phyloP scores from a whole-genome alignment of 2,888 invertebrate genomes.

The Calliopum simillimum region DNA sequence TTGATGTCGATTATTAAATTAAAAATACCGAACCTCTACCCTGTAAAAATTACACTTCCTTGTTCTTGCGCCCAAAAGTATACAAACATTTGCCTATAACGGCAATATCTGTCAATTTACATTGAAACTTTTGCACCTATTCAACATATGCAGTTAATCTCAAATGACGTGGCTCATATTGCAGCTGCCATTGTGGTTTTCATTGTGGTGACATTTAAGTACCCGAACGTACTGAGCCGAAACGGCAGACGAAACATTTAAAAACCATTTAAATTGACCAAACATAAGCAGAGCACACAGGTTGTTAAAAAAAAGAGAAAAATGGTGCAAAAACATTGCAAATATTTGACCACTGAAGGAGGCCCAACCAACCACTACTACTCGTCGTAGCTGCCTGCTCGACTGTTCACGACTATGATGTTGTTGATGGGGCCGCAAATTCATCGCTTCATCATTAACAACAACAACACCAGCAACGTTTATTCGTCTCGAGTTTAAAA shows the following conservation, averaged over 20 bases:
- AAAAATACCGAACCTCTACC: no score
- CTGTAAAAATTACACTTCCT: no score
- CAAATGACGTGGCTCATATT: slow-evolving; percentile 15
- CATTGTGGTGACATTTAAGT: slow-evolving; percentile 46
- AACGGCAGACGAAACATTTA: slow-evolving; percentile 36
- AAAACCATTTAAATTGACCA: slow-evolving; percentile 39
- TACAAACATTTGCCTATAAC: background rate
- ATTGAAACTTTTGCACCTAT: background rate
- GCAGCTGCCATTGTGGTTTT: slow-evolving; percentile 35
- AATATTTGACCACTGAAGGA: background rate
- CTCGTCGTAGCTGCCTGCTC: no score
- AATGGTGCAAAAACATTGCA: background rate
- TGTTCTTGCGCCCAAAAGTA: no score
- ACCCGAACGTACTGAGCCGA: slow-evolving; percentile 12
- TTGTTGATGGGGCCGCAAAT: slow-evolving; percentile 30
- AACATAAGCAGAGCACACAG: slow-evolving; percentile 22
- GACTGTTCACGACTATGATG: slow-evolving; percentile 10
- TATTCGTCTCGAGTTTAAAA: slow-evolving; percentile 44
- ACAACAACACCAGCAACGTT: slow-evolving; percentile 14
- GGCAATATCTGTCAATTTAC: background rate
- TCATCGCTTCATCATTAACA: slow-evolving; percentile 35
- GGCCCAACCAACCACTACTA: background rate
- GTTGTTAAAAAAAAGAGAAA: background rate
- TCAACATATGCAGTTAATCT: slow-evolving; percentile 10
- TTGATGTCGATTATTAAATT: no score